A percentile compares a stretch with the other conserved stretches of the same genome.
phyloP scores from a whole-genome alignment of 30 jellyfish, hydroid and myxozoan species.

The Aurelia sp. region DNA sequence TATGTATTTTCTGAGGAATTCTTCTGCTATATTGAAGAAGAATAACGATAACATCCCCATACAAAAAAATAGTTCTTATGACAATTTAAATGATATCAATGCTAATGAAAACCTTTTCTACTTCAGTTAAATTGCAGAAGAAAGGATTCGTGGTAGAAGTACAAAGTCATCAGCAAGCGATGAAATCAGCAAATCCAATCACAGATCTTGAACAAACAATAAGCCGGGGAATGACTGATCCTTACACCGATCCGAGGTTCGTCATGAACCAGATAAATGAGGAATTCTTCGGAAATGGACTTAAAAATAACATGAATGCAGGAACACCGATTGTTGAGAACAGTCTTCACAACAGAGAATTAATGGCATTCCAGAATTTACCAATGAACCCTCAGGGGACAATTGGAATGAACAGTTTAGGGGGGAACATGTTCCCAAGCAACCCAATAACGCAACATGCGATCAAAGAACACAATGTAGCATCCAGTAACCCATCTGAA shows the following conservation, averaged over 20 bases:
- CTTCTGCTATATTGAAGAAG: too few relatives aligned
- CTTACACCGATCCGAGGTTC: constrained; percentile 88
- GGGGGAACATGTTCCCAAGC: constrained; percentile 30
- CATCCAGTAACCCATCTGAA: constrained; percentile 34
- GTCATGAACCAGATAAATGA: constrained; percentile 91
- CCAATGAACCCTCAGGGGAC: constrained; percentile 49
- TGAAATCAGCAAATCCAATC: constrained; percentile 94
- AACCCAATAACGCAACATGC: constrained; percentile 73
- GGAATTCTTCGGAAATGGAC: constrained; percentile 81
- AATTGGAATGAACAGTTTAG: constrained; percentile 20
- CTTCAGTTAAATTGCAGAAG: constrained; percentile 63
- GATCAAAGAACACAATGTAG: constrained; percentile 68
- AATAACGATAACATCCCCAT: too few relatives aligned
- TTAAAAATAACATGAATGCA: constrained; percentile 39
- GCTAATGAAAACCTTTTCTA: background rate
- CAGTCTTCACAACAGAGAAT: constrained; percentile 77
- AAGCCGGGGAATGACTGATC: constrained; percentile 96
- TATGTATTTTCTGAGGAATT: too few relatives aligned
- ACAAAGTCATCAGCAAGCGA: constrained; percentile 97
- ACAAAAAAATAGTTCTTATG: too few relatives aligned
- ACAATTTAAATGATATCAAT: too few relatives aligned
- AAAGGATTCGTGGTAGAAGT: constrained; percentile 95
- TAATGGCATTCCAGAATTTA: constrained; percentile 77
- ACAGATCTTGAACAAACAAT: constrained; percentile 95
- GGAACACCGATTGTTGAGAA: constrained; percentile 75